These are phyloP conservation scores for Mylabris phalerata DNA, from an alignment of 1,140 invertebrate species.

Conservation along the genomic window DNA sequence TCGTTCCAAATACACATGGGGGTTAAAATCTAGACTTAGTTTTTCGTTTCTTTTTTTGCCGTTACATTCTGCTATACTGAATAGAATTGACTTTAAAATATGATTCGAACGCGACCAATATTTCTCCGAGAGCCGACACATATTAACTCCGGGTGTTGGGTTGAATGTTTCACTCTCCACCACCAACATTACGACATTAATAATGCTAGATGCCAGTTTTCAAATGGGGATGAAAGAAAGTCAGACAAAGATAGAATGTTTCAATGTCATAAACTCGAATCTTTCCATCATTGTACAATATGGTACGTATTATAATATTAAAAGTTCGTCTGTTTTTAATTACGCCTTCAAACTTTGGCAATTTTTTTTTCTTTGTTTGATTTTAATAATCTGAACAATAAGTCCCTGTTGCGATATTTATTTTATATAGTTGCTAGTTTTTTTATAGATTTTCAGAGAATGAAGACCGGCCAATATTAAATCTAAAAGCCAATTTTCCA, in stretches of 20 bases:
- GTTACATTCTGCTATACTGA: conserved; percentile 1
- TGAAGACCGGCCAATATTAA: too few relatives aligned
- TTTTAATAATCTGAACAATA: too few relatives aligned
- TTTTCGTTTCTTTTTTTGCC: conserved; percentile 1
- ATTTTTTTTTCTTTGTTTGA: too few relatives aligned
- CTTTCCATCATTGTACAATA: background rate
- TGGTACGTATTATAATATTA: background rate
- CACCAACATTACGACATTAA: conserved; percentile 26
- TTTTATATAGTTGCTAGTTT: too few relatives aligned
- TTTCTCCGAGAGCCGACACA: conserved; percentile 29
- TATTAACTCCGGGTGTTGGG: conserved; percentile 29
- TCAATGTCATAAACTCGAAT: background rate
- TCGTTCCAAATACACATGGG: background rate
- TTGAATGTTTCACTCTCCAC: conserved; percentile 20
- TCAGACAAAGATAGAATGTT: background rate
- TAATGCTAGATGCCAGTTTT: conserved; percentile 11
- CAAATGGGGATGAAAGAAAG: too few relatives aligned
- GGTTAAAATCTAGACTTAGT: too few relatives aligned
- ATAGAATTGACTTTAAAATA: conserved; percentile 35
- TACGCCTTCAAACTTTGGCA: too few relatives aligned
- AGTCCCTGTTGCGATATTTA: too few relatives aligned
- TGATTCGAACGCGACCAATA: conserved; percentile 32
- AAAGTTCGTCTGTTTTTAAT: too few relatives aligned
- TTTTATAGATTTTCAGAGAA: too few relatives aligned
- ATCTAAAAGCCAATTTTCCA: too few relatives aligned